These are phyloP conservation scores for Carettochelys insculpta DNA, from an alignment of 2,113 vertebrate species.

Conservation along the genomic window DNA sequence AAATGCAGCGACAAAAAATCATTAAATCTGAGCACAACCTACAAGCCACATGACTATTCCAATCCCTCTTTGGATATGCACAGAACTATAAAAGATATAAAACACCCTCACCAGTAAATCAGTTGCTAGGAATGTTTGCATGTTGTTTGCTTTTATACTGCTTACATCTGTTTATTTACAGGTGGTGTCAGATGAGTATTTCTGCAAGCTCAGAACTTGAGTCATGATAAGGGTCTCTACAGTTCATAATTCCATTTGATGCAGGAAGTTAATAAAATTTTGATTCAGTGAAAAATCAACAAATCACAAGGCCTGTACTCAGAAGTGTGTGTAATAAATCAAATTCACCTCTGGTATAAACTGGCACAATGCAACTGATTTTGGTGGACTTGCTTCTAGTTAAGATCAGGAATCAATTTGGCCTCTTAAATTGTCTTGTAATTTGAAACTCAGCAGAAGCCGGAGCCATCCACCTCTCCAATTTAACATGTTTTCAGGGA, in stretches of 20 bases:
- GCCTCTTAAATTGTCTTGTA: not conserved
- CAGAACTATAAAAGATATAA: not conserved
- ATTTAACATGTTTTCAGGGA: not conserved
- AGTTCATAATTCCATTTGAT: not conserved
- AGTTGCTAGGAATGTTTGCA: not conserved
- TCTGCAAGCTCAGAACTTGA: not conserved
- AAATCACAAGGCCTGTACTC: not conserved
- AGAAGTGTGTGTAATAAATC: not conserved
- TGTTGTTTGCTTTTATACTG: not conserved
- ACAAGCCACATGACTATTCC: not conserved
- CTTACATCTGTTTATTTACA: not conserved
- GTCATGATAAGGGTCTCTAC: not conserved
- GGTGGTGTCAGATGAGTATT: not conserved
- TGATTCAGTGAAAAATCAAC: not conserved
- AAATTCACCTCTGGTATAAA: fast-evolving
- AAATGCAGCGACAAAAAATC: not conserved
- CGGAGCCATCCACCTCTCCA: not conserved
- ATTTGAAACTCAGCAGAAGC: not conserved
- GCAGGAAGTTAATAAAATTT: not conserved
- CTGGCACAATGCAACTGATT: not conserved
- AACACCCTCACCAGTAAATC: not conserved
- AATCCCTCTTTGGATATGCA: constrained; percentile 9
- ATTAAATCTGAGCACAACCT: constrained; percentile 3
- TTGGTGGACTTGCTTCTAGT: not conserved
- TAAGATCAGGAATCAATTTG: not conserved